A percentile compares a stretch with the other conserved stretches of the same genome.
Evolutionary conservation across 1,140 invertebrate species (phyloP).

Genomic region (Prorops nasuta): DNA sequence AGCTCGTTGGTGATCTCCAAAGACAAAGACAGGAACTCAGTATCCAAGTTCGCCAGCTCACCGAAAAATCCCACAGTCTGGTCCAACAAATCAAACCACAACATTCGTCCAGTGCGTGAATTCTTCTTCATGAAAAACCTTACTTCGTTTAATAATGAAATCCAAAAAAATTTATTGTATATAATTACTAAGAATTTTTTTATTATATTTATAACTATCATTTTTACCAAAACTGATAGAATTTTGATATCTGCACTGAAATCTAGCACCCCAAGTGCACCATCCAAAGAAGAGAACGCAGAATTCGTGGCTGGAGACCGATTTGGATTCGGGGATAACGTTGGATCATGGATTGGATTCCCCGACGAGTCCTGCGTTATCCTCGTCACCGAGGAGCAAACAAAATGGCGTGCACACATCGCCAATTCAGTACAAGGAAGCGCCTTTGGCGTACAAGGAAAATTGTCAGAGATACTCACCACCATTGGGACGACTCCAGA

Average conservation of each 20-base stretch:
- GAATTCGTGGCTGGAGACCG: conserved; percentile 82
- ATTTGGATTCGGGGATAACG: conserved; percentile 76
- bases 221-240: neutral
- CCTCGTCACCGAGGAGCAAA: conserved; percentile 31
- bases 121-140: neutral
- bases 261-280: conserved; percentile 35
- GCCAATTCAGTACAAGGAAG: conserved; percentile 31
- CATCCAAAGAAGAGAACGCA: conserved; percentile 52
- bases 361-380: conserved; percentile 35
- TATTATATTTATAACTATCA: neutral
- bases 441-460: conserved; percentile 16
- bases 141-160: neutral
- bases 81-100: conserved; percentile 57
- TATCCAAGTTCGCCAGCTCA: conserved; percentile 76
- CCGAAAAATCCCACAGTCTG: conserved; percentile 68
- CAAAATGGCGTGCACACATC: conserved; percentile 31
- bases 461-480: conserved; percentile 18
- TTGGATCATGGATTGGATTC: conserved; percentile 60
- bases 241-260: neutral
- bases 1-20: conserved; percentile 79
- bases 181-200: neutral
- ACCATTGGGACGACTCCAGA: conserved; percentile 12
- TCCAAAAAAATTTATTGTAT: neutral
- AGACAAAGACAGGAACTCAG: conserved; percentile 80
- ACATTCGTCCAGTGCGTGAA: conserved; percentile 34